Evolutionary conservation across 2,888 invertebrate species (phyloP), one percentile per base, ranked within the genome.

Genomic region (Actias luna): DNA sequence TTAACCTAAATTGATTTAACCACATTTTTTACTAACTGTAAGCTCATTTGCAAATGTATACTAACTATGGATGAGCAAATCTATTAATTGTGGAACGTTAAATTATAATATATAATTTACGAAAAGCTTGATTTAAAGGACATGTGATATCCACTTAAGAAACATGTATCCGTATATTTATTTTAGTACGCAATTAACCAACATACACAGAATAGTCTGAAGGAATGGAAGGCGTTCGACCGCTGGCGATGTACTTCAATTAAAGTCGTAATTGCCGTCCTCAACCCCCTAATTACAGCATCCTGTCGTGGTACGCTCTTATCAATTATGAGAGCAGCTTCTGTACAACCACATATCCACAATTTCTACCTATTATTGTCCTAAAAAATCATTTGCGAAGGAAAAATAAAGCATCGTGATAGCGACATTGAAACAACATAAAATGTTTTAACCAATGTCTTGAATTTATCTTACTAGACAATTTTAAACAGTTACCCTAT

Each of bases 231-330:
- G 67, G 67, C 69, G 68, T 67, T 64, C 67, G 67, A 67, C 73
- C 74, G 70, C 72, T 69, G 69, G 73, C 76, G 75, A 70, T 69
- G 74, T 68, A 68, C 76, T 79, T 76, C 81, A 81, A 84, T 83
- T 83, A 83, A 79, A 84, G 74, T 80, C 76, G 70, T 85, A 83
- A 87, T 82, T 83, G 82, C 80, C 82, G 29, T 79, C 76, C 70
- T 72, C 75, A 76, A n/a, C 78, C 74, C 76, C 80, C 81, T 86
- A 85, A 85, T 87, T 85, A 83, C 82, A 76, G 71, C 74, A 80
- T 83, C 80, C 79, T 72, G 77, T 69, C 71, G 75, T 73, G 68
- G 69, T 71, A 68, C 71, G 77, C 79, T 79, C 78, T 82, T 81
- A 84, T 82, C 83, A 83, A 83, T 84, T 84, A 81, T 75, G 69